Conservation (phyloP, 2,113 vertebrate genomes). For the Pseudorectes ferrugineus region DNA sequence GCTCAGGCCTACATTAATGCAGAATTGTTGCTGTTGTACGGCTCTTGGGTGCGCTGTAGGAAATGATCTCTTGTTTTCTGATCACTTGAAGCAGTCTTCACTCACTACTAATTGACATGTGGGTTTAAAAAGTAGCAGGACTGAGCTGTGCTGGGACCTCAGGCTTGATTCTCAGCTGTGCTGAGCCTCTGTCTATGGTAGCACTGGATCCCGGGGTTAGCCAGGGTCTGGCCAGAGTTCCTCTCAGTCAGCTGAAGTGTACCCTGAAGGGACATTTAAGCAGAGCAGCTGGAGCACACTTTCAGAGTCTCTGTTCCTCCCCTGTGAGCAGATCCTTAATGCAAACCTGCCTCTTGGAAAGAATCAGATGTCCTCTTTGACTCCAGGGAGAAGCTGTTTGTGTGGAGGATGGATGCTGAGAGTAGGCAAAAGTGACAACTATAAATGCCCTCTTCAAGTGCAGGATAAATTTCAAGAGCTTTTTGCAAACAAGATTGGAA, state of each 20-base stretch:
- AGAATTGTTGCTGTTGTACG: neutral
- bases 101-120: neutral
- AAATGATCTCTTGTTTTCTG: neutral
- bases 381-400: neutral
- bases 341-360: neutral
- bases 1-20: neutral
- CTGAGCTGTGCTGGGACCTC: neutral
- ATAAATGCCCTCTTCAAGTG: neutral
- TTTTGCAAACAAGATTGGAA: conserved; percentile 33
- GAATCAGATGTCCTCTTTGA: neutral
- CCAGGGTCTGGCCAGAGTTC: neutral
- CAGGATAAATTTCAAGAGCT: conserved; percentile 10
- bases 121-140: neutral
- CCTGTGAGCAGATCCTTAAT: neutral
- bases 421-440: conserved; percentile 36
- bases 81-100: neutral
- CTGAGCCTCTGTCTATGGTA: neutral
- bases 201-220: neutral
- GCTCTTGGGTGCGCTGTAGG: neutral
- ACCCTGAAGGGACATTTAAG: neutral
- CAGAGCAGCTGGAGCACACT: neutral
- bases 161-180: neutral
- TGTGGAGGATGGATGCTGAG: neutral
- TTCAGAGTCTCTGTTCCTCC: neutral
- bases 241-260: neutral